Conservation (phyloP, 2,113 vertebrate genomes). For the Trematomus loennbergii region DNA sequence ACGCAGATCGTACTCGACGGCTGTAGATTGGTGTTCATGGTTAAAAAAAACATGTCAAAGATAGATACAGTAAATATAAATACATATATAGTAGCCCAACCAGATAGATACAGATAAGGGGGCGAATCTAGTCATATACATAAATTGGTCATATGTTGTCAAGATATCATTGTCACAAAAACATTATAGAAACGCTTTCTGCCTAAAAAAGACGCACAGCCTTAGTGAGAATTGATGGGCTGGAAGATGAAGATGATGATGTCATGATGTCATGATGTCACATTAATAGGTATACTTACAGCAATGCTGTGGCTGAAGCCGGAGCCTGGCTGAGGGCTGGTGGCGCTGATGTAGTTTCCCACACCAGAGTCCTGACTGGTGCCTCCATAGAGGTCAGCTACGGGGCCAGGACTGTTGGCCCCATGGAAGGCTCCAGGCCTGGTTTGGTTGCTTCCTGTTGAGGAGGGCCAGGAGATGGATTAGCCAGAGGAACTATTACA, state of each 20-base stretch:
- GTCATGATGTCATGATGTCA: not conserved
- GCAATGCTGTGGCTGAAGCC: conserved; percentile 28
- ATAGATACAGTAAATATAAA: too few species aligned
- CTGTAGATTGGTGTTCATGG: too few species aligned
- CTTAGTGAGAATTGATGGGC: too few species aligned
- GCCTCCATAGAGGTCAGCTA: conserved; percentile 14
- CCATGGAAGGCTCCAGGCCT: conserved; percentile 14
- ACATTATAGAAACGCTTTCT: too few species aligned
- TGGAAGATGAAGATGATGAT: not conserved
- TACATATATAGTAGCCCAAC: too few species aligned
- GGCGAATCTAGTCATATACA: too few species aligned
- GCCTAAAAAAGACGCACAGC: too few species aligned
- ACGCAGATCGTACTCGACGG: too few species aligned
- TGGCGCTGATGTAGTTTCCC: conserved; percentile 19
- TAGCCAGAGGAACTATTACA: not conserved
- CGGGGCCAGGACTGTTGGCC: conserved; percentile 22
- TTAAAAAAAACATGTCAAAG: too few species aligned
- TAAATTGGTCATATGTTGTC: too few species aligned
- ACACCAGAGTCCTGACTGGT: conserved; percentile 14
- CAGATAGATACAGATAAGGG: too few species aligned
- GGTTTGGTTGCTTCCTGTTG: conserved; percentile 8
- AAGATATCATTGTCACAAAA: too few species aligned
- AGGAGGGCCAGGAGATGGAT: not conserved
- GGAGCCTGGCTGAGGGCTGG: conserved; percentile 16
- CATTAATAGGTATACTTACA: not conserved